These are phyloP conservation scores for Nyctalus aviator DNA, from an alignment of 2,797 vertebrate species.

Conservation along the genomic window DNA sequence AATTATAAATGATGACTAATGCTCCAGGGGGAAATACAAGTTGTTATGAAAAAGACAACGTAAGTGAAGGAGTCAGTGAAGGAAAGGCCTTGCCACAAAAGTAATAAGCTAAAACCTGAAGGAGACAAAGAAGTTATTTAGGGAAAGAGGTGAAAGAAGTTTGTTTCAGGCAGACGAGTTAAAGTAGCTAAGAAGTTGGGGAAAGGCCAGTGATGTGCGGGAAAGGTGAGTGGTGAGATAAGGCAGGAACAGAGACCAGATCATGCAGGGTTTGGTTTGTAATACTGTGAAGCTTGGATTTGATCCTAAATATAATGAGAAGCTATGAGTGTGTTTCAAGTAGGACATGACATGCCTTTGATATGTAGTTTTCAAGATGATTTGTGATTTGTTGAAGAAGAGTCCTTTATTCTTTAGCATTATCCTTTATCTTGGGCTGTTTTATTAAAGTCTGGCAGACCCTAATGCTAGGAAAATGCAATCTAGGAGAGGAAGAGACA, in stretches of 20 bases:
- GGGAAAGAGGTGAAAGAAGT: background rate
- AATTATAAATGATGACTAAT: background rate
- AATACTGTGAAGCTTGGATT: background rate
- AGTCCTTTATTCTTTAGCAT: background rate
- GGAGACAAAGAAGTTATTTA: background rate
- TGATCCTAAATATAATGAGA: background rate
- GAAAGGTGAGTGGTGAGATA: background rate
- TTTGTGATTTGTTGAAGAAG: background rate
- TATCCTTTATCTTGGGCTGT: background rate
- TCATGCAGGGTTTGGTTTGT: background rate
- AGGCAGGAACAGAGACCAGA: background rate
- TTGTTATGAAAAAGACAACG: conserved; percentile 17
- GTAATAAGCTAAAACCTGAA: background rate
- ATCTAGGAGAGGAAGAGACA: background rate
- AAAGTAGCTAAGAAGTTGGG: background rate
- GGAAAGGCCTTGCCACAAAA: background rate
- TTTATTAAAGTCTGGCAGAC: background rate
- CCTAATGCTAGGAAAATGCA: background rate
- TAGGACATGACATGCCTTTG: background rate
- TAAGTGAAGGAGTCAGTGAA: background rate
- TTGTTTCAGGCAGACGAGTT: background rate
- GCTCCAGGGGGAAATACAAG: conserved; percentile 6
- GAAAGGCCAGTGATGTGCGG: background rate
- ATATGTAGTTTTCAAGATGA: background rate
- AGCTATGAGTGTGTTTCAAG: background rate